phyloP scores from a whole-genome alignment of 1,140 invertebrate species.

The Antheraea mylitta region DNA sequence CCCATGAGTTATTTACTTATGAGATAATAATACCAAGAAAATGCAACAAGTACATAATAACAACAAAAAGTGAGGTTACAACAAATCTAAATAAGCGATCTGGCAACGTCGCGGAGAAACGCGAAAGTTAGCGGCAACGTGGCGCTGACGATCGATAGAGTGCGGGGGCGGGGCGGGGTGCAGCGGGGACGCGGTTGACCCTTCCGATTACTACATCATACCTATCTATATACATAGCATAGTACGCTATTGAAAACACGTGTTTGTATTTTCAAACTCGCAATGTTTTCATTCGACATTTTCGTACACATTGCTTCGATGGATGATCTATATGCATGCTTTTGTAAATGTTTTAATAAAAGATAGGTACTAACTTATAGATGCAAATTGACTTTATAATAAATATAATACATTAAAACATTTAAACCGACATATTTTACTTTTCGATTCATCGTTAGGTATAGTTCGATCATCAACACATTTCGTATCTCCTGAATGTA shows the following conservation, averaged over 20 bases:
- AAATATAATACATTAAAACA: background rate
- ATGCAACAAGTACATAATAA: conserved; percentile 8
- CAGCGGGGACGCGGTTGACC: conserved; percentile 2
- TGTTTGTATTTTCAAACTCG: conserved; percentile 3
- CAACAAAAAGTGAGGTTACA: conserved; percentile 6
- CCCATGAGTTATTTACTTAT: background rate
- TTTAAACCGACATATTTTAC: background rate
- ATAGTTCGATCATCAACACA: no score
- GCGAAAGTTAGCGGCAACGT: conserved; percentile 27
- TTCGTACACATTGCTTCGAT: background rate
- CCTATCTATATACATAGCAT: conserved; percentile 6
- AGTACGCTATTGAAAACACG: conserved; percentile 2
- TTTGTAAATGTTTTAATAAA: background rate
- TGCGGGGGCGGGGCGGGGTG: background rate
- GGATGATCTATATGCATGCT: background rate
- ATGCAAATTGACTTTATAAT: background rate
- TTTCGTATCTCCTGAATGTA: no score
- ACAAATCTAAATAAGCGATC: conserved; percentile 30
- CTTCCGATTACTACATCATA: conserved; percentile 10
- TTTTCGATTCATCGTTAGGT: no score
- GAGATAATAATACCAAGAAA: conserved; percentile 3
- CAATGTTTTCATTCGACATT: background rate
- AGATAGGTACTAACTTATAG: background rate
- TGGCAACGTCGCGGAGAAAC: conserved; percentile 34
- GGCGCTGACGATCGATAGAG: conserved; percentile 12